Evolutionary conservation across 2,888 invertebrate species (phyloP).

Genomic region (Odontocolon sp.): DNA sequence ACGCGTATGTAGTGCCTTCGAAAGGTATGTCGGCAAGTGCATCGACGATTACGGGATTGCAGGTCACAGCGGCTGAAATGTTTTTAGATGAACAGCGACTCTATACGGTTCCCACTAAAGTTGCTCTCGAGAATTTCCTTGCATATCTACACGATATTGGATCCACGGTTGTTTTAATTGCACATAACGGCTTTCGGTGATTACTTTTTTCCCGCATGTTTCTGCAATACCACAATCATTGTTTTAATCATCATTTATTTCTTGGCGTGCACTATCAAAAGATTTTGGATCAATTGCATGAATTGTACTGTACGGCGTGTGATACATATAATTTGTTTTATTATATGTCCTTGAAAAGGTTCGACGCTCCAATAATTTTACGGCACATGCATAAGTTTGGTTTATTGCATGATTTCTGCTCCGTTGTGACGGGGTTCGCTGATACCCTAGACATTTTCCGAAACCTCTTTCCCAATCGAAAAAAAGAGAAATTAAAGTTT

Average conservation of each 20-base stretch:
- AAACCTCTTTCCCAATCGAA: slow-evolving; percentile 30
- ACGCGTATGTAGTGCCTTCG: too few species aligned
- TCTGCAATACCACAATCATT: too few species aligned
- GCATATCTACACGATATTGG: background rate
- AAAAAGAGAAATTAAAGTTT: slow-evolving; percentile 7
- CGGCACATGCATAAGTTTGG: background rate
- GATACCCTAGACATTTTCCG: slow-evolving; percentile 17
- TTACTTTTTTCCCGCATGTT: too few species aligned
- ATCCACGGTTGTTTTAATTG: background rate
- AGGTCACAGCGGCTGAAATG: too few species aligned
- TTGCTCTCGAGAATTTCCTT: slow-evolving; percentile 3
- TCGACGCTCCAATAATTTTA: slow-evolving; percentile 30
- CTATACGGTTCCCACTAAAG: background rate
- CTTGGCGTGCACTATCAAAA: too few species aligned
- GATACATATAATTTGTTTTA: too few species aligned
- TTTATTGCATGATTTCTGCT: slow-evolving; percentile 10
- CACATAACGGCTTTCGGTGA: background rate
- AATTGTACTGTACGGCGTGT: too few species aligned
- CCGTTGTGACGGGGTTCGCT: slow-evolving; percentile 25
- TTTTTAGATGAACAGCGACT: background rate
- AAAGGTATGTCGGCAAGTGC: too few species aligned
- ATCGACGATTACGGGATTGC: too few species aligned
- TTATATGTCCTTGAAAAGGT: slow-evolving; percentile 8
- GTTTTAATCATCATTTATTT: background rate
- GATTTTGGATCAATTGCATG: too few species aligned